These are phyloP conservation scores for Dicrurus megarhynchus DNA, from an alignment of 2,113 vertebrate species.

Conservation along the genomic window DNA sequence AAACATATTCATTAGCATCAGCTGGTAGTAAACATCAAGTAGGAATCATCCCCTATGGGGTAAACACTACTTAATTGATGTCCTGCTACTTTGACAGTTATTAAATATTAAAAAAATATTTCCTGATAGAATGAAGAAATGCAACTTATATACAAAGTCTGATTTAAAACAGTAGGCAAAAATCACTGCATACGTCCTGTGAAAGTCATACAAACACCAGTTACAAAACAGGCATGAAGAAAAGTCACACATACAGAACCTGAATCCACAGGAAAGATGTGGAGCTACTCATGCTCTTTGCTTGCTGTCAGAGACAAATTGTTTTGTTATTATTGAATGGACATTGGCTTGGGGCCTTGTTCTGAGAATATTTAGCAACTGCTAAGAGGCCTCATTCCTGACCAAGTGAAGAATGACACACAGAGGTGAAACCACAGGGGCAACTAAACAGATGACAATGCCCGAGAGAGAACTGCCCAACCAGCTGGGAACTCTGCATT, in stretches of 20 bases:
- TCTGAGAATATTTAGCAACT: background rate
- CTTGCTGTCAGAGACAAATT: background rate
- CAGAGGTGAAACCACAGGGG: background rate
- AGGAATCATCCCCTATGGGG: background rate
- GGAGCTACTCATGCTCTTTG: background rate
- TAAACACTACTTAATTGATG: background rate
- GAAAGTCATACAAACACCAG: accelerated
- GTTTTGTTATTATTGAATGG: background rate
- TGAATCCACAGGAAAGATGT: background rate
- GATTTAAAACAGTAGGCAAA: background rate
- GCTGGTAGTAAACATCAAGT: background rate
- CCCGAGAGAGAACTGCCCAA: background rate
- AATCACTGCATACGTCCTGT: background rate
- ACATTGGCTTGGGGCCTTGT: background rate
- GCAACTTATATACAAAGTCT: background rate
- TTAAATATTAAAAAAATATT: background rate
- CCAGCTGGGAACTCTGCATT: background rate
- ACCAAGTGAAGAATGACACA: background rate
- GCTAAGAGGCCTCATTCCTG: background rate
- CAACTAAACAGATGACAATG: background rate
- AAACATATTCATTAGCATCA: background rate
- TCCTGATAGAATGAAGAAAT: background rate
- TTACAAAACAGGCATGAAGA: background rate
- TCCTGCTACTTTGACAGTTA: background rate
- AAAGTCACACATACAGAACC: accelerated